Evolutionary conservation across 2,888 invertebrate species (phyloP).

Genomic region (Tolmerus cingulatus): DNA sequence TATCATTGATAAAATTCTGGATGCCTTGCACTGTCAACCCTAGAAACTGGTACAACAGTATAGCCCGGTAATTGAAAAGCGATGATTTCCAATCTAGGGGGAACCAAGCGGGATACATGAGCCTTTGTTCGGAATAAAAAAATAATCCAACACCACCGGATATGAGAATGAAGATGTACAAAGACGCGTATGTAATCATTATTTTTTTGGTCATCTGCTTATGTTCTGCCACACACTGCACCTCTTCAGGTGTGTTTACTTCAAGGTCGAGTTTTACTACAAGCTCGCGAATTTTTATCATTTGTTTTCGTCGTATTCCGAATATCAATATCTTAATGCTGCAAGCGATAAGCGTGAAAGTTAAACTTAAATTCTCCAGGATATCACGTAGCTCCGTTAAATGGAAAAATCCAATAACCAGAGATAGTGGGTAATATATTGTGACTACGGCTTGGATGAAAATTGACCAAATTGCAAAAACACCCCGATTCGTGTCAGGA

Average conservation of each 20-base stretch:
- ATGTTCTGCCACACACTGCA: not conserved
- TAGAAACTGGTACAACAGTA: not conserved
- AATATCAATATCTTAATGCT: not conserved
- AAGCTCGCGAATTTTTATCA: not conserved
- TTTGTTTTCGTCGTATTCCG: not conserved
- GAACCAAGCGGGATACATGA: conserved; percentile 14
- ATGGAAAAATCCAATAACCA: conserved; percentile 1
- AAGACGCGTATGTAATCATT: not conserved
- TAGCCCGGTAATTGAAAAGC: not conserved
- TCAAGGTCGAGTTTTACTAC: not conserved
- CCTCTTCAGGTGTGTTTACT: not conserved
- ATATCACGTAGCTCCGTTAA: not conserved
- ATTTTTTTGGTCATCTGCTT: not conserved
- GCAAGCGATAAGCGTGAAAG: conserved; percentile 1
- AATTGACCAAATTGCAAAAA: not conserved
- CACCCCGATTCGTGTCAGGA: not conserved
- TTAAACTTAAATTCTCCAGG: not conserved
- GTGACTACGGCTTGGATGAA: not conserved
- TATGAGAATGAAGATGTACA: not conserved
- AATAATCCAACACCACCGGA: not conserved
- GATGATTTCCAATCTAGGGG: conserved; percentile 10
- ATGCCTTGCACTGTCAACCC: not conserved
- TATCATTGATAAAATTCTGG: not conserved
- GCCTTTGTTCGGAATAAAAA: not conserved
- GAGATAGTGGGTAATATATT: not conserved